phyloP scores from a whole-genome alignment of 2,113 vertebrate genomes.

The Cynocephalus volans region DNA sequence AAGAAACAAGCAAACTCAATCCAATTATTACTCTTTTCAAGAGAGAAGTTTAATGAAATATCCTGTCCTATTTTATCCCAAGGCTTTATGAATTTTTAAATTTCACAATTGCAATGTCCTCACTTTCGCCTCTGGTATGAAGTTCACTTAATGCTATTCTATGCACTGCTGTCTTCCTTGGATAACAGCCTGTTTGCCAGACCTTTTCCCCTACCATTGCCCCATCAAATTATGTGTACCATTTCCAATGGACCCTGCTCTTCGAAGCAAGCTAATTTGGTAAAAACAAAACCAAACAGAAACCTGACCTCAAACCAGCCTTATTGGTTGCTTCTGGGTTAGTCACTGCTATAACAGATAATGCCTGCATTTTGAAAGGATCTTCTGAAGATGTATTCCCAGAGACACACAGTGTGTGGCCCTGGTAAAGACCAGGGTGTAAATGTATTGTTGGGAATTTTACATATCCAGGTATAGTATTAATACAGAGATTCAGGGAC shows the following conservation, averaged over 20 bases:
- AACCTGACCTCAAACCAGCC: background rate
- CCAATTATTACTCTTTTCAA: background rate
- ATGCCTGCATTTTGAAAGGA: background rate
- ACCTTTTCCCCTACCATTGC: background rate
- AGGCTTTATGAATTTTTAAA: background rate
- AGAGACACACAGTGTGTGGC: background rate
- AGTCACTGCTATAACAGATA: background rate
- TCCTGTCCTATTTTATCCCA: background rate
- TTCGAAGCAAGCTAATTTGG: background rate
- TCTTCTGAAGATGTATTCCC: background rate
- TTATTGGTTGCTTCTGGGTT: background rate
- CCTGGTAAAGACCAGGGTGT: background rate
- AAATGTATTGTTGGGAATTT: background rate
- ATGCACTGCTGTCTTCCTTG: background rate
- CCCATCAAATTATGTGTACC: background rate
- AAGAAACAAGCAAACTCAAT: background rate
- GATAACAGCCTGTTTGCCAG: background rate
- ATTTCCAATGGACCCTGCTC: background rate
- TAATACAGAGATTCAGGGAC: background rate
- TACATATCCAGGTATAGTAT: background rate
- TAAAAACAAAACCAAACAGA: background rate
- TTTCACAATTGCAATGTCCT: background rate
- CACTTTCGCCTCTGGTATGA: background rate
- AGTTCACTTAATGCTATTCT: background rate
- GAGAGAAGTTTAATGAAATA: conserved; percentile 22